Conservation (phyloP, 2,113 vertebrate genomes). For the Grus americana region DNA sequence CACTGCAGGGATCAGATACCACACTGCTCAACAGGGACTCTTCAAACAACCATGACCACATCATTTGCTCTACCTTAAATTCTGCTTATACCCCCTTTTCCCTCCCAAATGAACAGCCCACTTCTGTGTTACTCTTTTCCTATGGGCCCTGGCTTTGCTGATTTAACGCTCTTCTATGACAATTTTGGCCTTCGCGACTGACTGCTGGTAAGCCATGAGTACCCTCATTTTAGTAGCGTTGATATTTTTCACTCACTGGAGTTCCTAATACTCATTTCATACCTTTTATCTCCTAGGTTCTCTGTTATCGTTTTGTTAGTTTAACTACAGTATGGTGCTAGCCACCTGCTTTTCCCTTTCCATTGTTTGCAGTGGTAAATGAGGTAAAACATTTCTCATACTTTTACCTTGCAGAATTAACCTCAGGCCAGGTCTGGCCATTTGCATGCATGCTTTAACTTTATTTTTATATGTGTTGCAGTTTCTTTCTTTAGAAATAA, state of each 20-base stretch:
- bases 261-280: not conserved
- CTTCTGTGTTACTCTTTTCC: not conserved
- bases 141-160: not conserved
- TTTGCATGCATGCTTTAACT: not conserved
- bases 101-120: not conserved
- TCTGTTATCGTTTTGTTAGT: not conserved
- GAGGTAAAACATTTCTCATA: not conserved
- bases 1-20: not conserved
- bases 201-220: not conserved
- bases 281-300: not conserved
- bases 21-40: not conserved
- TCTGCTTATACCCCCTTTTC: not conserved
- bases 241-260: not conserved
- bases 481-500: not conserved
- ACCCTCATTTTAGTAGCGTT: not conserved
- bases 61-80: not conserved
- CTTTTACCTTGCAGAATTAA: not conserved
- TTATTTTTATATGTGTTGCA: not conserved
- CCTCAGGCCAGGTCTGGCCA: not conserved
- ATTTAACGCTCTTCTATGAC: not conserved
- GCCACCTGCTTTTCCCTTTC: not conserved
- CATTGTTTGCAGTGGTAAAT: not conserved
- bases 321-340: not conserved
- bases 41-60: not conserved
- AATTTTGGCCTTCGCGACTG: rapidly evolving